Evolutionary conservation across 1,140 invertebrate species (phyloP).

Genomic region (Whitmania pigra): DNA sequence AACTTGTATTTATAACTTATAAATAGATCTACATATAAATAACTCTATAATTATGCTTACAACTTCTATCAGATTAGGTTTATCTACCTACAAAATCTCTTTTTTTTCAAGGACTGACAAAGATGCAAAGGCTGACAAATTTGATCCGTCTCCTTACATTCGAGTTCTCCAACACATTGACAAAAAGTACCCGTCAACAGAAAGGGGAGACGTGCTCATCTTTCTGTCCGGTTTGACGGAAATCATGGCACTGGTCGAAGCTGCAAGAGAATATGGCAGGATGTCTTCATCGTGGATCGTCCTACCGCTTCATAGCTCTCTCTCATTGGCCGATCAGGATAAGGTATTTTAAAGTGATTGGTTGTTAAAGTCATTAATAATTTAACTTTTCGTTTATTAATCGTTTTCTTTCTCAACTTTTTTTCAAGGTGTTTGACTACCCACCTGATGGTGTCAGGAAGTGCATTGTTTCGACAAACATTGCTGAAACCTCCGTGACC

Average conservation of each 20-base stretch:
- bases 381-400: not conserved
- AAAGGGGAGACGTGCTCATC: slow-evolving; percentile 78
- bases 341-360: slow-evolving; percentile 51
- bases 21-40: too few species aligned
- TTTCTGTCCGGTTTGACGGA: slow-evolving; percentile 92
- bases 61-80: too few species aligned
- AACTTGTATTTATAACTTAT: too few species aligned
- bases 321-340: slow-evolving; percentile 87
- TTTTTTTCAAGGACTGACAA: slow-evolving; percentile 31
- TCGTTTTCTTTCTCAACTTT: not conserved
- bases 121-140: slow-evolving; percentile 48
- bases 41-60: too few species aligned
- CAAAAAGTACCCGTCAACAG: slow-evolving; percentile 47
- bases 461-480: slow-evolving; percentile 97
- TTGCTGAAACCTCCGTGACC: slow-evolving; percentile 96
- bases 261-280: slow-evolving; percentile 67
- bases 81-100: not conserved
- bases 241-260: slow-evolving; percentile 78
- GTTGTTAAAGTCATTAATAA: not conserved
- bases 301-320: slow-evolving; percentile 79
- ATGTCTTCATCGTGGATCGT: slow-evolving; percentile 79
- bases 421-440: slow-evolving; percentile 74
- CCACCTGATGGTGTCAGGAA: slow-evolving; percentile 87
- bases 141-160: slow-evolving; percentile 82
- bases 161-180: slow-evolving; percentile 83